A percentile compares a stretch with the other conserved stretches of the same genome.
phyloP scores from a whole-genome alignment of 2,113 vertebrate genomes.

The Montifringilla adamsi region DNA sequence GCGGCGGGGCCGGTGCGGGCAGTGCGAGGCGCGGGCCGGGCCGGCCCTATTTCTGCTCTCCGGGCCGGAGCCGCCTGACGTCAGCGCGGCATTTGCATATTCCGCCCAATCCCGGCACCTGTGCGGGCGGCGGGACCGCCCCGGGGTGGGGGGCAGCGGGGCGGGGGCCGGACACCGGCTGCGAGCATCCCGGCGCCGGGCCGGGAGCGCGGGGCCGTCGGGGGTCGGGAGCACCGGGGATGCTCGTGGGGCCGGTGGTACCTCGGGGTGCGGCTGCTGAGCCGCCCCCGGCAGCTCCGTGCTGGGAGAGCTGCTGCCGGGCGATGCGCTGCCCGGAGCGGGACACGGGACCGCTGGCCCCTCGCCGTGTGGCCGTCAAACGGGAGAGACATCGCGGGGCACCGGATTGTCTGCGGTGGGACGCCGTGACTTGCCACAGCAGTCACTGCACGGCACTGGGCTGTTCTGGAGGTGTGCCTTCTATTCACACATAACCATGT shows the following conservation, averaged over 20 bases:
- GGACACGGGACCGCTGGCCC: background rate
- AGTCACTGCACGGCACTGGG: background rate
- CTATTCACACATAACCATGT: rapidly evolving
- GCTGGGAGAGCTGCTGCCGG: background rate
- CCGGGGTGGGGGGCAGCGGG: background rate
- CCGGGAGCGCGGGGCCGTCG: background rate
- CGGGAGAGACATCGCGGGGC: background rate
- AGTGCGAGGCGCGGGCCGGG: conserved; percentile 57
- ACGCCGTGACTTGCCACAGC: background rate
- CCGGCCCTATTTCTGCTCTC: conserved; percentile 87
- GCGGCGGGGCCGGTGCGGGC: background rate
- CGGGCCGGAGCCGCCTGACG: conserved; percentile 82
- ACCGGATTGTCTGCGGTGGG: background rate
- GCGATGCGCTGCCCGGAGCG: too few species aligned
- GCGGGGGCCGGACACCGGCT: background rate
- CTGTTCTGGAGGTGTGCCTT: background rate
- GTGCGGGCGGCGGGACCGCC: conserved; percentile 41
- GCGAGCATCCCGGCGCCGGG: background rate
- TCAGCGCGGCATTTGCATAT: conserved; percentile 79
- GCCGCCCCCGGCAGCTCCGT: background rate
- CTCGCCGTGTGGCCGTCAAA: rapidly evolving
- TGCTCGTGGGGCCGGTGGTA: background rate
- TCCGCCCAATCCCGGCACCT: conserved; percentile 78
- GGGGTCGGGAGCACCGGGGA: rapidly evolving
- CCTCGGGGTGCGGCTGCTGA: background rate